phyloP scores from a whole-genome alignment of 2,888 invertebrate species.

The Polydrusus pterygomalis region DNA sequence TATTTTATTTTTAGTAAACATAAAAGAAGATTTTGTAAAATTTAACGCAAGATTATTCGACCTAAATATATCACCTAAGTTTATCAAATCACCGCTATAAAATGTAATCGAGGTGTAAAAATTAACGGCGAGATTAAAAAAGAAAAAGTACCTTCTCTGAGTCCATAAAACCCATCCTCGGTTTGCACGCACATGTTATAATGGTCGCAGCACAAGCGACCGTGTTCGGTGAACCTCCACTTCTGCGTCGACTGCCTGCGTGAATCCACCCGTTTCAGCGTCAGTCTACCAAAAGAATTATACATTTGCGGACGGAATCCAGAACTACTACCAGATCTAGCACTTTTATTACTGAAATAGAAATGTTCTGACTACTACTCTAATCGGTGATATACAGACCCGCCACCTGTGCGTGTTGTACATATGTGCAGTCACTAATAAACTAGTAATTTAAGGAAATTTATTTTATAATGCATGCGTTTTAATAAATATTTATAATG shows the following conservation, averaged over 20 bases:
- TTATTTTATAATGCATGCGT: too few relatives aligned
- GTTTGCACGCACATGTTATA: conserved; percentile 93
- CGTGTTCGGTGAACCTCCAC: conserved; percentile 91
- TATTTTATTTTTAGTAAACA: too few relatives aligned
- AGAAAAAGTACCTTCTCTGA: conserved; percentile 66
- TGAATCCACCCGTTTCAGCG: conserved; percentile 88
- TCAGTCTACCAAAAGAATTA: conserved; percentile 72
- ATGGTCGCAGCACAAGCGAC: conserved; percentile 90
- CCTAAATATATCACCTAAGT: too few relatives aligned
- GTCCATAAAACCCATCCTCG: conserved; percentile 77
- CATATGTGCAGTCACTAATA: too few relatives aligned
- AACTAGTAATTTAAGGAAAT: too few relatives aligned
- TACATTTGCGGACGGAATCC: conserved; percentile 45
- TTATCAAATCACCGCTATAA: too few relatives aligned
- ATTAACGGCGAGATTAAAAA: neutral
- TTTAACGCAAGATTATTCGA: neutral
- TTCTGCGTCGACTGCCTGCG: conserved; percentile 92
- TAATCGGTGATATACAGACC: neutral
- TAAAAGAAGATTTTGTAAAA: too few relatives aligned
- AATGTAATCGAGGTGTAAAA: too few relatives aligned
- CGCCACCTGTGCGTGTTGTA: conserved; percentile 13
- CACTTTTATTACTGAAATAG: conserved; percentile 47
- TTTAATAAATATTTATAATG: too few relatives aligned
- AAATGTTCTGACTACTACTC: conserved; percentile 23
- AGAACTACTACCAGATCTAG: conserved; percentile 49